phyloP scores from a whole-genome alignment of 2,113 vertebrate genomes.

The Pelvicachromis taeniatus region DNA sequence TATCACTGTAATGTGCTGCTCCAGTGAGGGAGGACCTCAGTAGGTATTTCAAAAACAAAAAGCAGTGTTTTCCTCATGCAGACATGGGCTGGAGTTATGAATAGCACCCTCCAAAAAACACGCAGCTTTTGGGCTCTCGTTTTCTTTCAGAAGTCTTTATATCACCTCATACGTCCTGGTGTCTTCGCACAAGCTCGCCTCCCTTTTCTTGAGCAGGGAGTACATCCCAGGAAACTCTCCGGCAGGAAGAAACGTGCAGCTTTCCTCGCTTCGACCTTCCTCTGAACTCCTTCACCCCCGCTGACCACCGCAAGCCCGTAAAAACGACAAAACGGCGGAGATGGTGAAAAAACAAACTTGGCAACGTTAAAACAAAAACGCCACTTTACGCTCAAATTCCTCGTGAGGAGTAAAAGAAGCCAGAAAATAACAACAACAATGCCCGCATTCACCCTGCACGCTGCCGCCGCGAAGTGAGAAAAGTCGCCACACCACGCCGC shows the following conservation, averaged over 20 bases:
- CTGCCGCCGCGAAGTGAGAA: constrained; percentile 31
- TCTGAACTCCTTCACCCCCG: constrained; percentile 67
- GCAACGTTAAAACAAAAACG: not conserved
- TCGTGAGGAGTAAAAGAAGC: not conserved
- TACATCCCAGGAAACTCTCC: constrained; percentile 66
- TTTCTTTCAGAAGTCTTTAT: constrained; percentile 47
- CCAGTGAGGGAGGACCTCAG: not conserved
- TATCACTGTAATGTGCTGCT: constrained; percentile 1
- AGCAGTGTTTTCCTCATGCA: not conserved
- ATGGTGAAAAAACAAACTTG: not conserved
- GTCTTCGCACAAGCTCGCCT: constrained; percentile 25
- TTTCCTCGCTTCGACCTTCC: constrained; percentile 61
- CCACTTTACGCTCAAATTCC: not conserved
- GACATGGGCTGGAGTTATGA: constrained; percentile 1
- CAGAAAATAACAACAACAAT: not conserved
- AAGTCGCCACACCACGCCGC: constrained; percentile 49
- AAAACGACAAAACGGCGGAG: not conserved
- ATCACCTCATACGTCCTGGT: not conserved
- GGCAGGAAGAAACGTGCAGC: constrained; percentile 49
- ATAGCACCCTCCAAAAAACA: not conserved
- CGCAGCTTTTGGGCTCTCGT: not conserved
- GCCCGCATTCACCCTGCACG: constrained; percentile 23
- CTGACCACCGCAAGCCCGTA: constrained; percentile 51
- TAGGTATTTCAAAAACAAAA: not conserved
- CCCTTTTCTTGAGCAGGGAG: constrained; percentile 27